Evolutionary conservation across 2,797 vertebrate species (phyloP).

Genomic region (Emys orbicularis): DNA sequence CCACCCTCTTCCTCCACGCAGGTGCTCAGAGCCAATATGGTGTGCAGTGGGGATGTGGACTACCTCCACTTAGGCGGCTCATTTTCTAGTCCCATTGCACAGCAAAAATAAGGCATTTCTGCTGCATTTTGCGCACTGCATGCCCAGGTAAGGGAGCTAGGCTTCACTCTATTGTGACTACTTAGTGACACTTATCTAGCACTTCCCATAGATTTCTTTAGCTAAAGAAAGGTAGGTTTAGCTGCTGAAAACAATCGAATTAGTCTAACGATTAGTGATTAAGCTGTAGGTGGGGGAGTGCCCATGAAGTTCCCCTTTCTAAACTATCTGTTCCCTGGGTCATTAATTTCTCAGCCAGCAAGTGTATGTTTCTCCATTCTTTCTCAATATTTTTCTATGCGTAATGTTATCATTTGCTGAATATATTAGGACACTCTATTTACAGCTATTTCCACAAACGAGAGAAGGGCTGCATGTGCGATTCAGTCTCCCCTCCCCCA

Average conservation of each 20-base stretch:
- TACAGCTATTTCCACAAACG: background rate
- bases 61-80: background rate
- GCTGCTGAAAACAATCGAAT: constrained; percentile 43
- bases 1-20: too few species aligned
- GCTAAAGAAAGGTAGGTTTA: background rate
- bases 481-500: constrained; percentile 6
- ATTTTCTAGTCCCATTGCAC: background rate
- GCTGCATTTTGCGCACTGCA: background rate
- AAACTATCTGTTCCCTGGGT: constrained; percentile 52
- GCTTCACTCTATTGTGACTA: fast-evolving
- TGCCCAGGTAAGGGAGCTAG: background rate
- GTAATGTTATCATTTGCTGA: constrained; percentile 30
- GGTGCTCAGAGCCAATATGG: fast-evolving
- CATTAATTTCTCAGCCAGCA: background rate
- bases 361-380: background rate
- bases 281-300: background rate
- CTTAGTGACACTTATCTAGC: background rate
- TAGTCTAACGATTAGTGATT: background rate
- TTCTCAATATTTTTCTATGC: constrained; percentile 15
- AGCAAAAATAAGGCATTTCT: background rate
- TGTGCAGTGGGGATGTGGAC: fast-evolving
- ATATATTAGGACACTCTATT: constrained; percentile 19
- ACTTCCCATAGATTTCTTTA: background rate
- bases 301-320: constrained; percentile 31
- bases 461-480: background rate